These are phyloP conservation scores for Caenorhabditis drosophilae DNA, from an alignment of 2,888 invertebrate genomes.

Conservation along the genomic window DNA sequence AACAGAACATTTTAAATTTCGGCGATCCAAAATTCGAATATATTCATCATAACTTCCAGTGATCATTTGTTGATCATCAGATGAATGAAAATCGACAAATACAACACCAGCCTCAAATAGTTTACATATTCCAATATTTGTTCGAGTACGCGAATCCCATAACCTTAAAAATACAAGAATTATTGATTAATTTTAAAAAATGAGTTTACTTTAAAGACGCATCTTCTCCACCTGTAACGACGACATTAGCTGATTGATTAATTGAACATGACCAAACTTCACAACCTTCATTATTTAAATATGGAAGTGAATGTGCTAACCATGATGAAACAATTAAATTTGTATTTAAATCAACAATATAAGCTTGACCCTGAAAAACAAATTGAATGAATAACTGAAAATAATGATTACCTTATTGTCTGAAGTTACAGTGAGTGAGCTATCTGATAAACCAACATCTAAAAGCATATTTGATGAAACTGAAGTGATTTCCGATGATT, in stretches of 20 bases:
- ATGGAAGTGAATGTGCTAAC: constrained; percentile 44
- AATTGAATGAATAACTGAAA: neutral
- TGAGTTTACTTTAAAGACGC: constrained; percentile 25
- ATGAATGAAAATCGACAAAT: constrained; percentile 26
- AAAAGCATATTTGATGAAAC: constrained; percentile 44
- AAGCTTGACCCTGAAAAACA: constrained; percentile 28
- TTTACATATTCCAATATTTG: constrained; percentile 17
- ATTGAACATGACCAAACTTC: constrained; percentile 48
- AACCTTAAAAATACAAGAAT: constrained; percentile 8
- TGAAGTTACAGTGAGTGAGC: constrained; percentile 21
- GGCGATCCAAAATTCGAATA: constrained; percentile 36
- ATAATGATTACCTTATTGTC: constrained; percentile 32
- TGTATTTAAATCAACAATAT: constrained; percentile 32
- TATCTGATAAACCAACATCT: constrained; percentile 33
- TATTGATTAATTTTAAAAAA: neutral
- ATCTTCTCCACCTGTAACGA: constrained; percentile 42
- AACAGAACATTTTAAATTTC: constrained; percentile 26
- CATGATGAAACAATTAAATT: constrained; percentile 29
- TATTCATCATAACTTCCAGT: constrained; percentile 49
- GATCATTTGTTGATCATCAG: constrained; percentile 24
- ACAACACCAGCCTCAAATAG: constrained; percentile 47
- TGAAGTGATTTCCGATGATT: constrained; percentile 18
- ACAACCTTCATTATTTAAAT: constrained; percentile 36
- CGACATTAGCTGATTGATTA: constrained; percentile 8
- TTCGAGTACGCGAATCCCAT: constrained; percentile 35